phyloP scores from a whole-genome alignment of 2,888 invertebrate genomes.

The Drosophila helvetica region DNA sequence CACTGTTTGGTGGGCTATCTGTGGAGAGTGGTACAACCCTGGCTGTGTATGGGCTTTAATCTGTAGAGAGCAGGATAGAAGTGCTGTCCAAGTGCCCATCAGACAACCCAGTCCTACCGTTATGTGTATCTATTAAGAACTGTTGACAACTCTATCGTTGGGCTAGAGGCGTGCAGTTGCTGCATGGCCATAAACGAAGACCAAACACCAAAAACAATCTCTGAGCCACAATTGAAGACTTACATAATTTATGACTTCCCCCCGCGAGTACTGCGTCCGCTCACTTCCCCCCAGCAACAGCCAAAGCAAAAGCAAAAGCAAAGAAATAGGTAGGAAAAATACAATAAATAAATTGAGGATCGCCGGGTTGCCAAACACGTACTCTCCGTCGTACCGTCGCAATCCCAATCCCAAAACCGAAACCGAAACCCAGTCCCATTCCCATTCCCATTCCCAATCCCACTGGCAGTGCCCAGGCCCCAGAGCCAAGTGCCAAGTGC shows the following conservation, averaged over 20 bases:
- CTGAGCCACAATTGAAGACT: constrained; percentile 44
- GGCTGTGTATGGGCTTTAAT: too few relatives aligned
- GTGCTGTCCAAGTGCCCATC: background rate
- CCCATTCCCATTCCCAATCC: constrained; percentile 7
- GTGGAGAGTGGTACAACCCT: too few relatives aligned
- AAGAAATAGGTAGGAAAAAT: constrained; percentile 60
- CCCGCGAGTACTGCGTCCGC: constrained; percentile 27
- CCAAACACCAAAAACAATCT: constrained; percentile 27
- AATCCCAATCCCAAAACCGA: constrained; percentile 15
- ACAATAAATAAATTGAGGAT: constrained; percentile 78
- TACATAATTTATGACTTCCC: constrained; percentile 80
- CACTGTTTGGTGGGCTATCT: too few relatives aligned
- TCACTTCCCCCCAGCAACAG: constrained; percentile 34
- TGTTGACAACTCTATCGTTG: constrained; percentile 1
- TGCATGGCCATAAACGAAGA: constrained; percentile 66
- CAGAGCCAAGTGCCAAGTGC: constrained; percentile 4
- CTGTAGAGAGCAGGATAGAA: too few relatives aligned
- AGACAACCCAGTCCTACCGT: background rate
- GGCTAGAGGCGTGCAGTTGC: constrained; percentile 63
- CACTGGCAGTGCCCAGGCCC: constrained; percentile 5
- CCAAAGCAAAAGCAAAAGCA: background rate
- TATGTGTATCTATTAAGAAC: too few relatives aligned
- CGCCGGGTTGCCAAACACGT: constrained; percentile 77
- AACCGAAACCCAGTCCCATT: constrained; percentile 11
- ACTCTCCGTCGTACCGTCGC: constrained; percentile 50